Evolutionary conservation across 2,113 vertebrate genomes (phyloP).

Genomic region (Eclectus roratus): DNA sequence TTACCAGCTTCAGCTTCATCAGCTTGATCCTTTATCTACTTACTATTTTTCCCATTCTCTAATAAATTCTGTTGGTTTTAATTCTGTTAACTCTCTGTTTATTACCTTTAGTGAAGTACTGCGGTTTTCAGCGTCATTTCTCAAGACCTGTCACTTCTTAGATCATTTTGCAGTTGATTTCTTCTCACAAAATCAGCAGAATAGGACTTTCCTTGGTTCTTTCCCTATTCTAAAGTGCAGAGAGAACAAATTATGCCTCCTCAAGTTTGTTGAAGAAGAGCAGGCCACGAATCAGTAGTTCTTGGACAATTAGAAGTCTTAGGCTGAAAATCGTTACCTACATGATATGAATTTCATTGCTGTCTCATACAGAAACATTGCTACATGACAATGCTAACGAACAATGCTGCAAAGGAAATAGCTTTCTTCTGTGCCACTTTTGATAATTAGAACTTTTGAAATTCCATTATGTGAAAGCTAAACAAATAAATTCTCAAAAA

Average conservation of each 20-base stretch:
- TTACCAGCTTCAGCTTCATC: not conserved
- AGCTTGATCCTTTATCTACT: not conserved
- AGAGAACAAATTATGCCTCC: not conserved
- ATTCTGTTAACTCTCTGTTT: not conserved
- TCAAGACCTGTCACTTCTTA: not conserved
- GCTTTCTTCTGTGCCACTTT: not conserved
- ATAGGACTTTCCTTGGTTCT: not conserved
- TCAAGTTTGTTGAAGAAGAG: not conserved
- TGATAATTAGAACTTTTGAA: not conserved
- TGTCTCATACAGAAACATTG: not conserved
- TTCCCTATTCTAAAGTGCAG: not conserved
- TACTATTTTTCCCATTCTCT: not conserved
- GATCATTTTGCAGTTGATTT: not conserved
- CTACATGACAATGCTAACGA: not conserved
- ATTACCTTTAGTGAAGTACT: not conserved
- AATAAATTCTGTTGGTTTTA: not conserved
- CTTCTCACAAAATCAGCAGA: not conserved
- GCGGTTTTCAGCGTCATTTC: not conserved
- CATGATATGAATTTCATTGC: not conserved
- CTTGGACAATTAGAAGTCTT: not conserved
- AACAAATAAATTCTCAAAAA: not conserved
- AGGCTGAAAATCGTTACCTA: not conserved
- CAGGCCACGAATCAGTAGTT: not conserved
- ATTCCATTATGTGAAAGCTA: not conserved
- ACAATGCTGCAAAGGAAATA: not conserved